Conservation (phyloP, 2,797 vertebrate genomes). For the Bradypodion pumilum region DNA sequence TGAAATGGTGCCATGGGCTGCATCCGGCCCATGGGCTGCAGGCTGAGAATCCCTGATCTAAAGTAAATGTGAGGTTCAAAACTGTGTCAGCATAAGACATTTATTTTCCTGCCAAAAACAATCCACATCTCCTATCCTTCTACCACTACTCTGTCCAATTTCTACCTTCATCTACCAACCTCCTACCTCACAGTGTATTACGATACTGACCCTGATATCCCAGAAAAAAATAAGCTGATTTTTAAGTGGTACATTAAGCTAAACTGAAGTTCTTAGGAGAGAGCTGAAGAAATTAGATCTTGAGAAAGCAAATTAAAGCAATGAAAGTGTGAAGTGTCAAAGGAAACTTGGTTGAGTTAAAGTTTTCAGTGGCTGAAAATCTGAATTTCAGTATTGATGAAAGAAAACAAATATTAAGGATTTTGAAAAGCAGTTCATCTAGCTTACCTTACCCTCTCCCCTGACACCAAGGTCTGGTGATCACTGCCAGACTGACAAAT, state of each 20-base stretch:
- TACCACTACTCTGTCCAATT: not conserved
- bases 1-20: no score
- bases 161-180: not conserved
- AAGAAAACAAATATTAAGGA: not conserved
- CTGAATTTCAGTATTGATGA: not conserved
- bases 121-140: not conserved
- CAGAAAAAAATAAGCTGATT: not conserved
- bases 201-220: not conserved
- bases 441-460: slow-evolving; percentile 1
- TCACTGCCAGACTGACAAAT: slow-evolving; percentile 32
- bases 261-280: not conserved
- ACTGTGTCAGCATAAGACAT: no score
- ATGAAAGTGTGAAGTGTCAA: not conserved
- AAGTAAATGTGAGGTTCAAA: no score
- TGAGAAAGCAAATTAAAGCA: not conserved
- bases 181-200: not conserved
- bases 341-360: not conserved
- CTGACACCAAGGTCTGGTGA: slow-evolving; percentile 30
- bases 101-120: no score
- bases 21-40: no score
- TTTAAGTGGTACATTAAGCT: not conserved
- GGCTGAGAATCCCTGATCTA: no score
- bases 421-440: not conserved
- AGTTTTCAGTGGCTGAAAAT: not conserved
- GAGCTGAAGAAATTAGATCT: not conserved